Percentiles rank a stretch among this genome's conserved stretches.
Evolutionary conservation across 2,888 invertebrate species (phyloP).

Genomic region (Brenthis daphne): DNA sequence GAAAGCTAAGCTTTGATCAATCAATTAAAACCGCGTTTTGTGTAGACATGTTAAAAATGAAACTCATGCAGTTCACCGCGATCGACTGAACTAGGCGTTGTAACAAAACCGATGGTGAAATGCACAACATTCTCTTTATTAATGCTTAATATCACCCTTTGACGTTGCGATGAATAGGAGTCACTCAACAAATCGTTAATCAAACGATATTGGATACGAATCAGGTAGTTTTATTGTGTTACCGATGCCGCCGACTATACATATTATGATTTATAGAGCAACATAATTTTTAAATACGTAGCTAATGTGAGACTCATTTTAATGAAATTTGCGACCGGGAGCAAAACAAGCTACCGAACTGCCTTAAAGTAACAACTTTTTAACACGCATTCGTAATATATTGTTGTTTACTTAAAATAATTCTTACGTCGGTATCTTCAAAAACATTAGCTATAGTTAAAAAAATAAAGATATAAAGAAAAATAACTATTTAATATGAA

Average conservation of each 20-base stretch:
- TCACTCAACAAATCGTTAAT: constrained; percentile 82
- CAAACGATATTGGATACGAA: constrained; percentile 75
- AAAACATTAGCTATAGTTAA: neutral
- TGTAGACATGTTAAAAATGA: constrained; percentile 37
- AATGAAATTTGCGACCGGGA: constrained; percentile 48
- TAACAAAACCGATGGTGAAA: constrained; percentile 44
- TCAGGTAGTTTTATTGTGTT: constrained; percentile 79
- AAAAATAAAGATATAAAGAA: neutral
- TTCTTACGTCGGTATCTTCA: constrained; percentile 11
- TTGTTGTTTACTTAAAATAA: constrained; percentile 31
- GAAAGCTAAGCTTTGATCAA: constrained; percentile 38
- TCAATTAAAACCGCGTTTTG: constrained; percentile 41
- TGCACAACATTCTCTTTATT: constrained; percentile 68
- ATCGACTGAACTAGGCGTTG: constrained; percentile 39
- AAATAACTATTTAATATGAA: constrained; percentile 11
- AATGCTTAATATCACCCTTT: constrained; percentile 79
- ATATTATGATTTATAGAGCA: constrained; percentile 69
- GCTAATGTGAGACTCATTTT: constrained; percentile 56
- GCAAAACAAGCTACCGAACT: constrained; percentile 54
- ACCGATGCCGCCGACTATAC: constrained; percentile 66
- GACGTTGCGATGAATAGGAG: constrained; percentile 73
- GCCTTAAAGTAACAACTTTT: constrained; percentile 33
- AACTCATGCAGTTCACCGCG: constrained; percentile 39
- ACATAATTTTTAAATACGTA: constrained; percentile 65
- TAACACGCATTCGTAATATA: constrained; percentile 34